phyloP scores from a whole-genome alignment of 2,113 vertebrate species.

The Microcebus lehilahytsara region DNA sequence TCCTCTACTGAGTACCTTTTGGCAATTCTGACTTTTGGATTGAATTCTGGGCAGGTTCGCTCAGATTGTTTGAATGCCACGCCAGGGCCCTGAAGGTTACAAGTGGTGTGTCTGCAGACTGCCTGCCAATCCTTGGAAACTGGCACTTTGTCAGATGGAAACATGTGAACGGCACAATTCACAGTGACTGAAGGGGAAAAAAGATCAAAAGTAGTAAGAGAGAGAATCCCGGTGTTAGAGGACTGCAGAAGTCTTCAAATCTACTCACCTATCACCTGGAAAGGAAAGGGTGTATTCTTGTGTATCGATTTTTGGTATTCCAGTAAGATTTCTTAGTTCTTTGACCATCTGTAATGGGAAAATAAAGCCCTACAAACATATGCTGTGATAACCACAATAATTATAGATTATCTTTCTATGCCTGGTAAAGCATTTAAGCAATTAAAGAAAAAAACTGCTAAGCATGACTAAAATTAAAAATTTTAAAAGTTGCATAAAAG shows the following conservation, averaged over 20 bases:
- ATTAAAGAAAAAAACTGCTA: neutral
- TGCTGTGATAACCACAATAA: neutral
- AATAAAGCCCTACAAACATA: neutral
- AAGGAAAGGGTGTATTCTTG: neutral
- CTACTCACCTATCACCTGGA: neutral
- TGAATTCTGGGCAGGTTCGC: neutral
- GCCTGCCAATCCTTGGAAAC: neutral
- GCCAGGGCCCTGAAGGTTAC: neutral
- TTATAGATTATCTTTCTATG: neutral
- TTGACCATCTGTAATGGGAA: neutral
- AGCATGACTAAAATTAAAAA: neutral
- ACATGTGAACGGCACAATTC: neutral
- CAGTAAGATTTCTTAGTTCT: neutral
- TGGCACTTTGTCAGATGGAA: neutral
- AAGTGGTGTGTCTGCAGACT: neutral
- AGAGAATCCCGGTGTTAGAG: neutral
- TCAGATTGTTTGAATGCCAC: neutral
- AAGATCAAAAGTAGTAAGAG: neutral
- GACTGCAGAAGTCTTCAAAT: neutral
- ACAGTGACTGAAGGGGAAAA: neutral
- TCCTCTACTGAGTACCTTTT: neutral
- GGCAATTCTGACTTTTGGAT: conserved; percentile 26
- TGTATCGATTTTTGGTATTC: neutral
- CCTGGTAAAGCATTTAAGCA: neutral
- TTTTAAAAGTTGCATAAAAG: neutral